These are phyloP conservation scores for Drosophila auraria DNA, from an alignment of 1,140 invertebrate genomes.

Conservation along the genomic window DNA sequence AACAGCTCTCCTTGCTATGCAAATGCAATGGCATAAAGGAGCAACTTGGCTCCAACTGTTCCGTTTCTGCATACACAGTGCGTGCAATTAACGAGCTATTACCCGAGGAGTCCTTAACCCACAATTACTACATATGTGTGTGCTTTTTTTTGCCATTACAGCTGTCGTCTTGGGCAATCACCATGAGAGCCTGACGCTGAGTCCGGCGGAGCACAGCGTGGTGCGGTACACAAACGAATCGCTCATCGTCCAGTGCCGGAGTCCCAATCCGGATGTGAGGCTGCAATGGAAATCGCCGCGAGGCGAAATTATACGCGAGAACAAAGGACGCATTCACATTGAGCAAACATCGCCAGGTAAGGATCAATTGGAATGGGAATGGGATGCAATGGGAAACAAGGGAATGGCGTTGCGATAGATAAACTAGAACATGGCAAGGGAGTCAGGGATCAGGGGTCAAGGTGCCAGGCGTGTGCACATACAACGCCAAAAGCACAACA, in stretches of 20 bases:
- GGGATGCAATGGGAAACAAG: neutral
- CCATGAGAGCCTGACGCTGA: constrained; percentile 70
- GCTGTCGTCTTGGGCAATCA: constrained; percentile 68
- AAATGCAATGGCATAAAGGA: constrained; percentile 29
- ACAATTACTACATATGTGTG: neutral
- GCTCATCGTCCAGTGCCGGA: constrained; percentile 84
- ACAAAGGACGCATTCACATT: constrained; percentile 85
- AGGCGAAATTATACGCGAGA: constrained; percentile 78
- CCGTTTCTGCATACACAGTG: constrained; percentile 38
- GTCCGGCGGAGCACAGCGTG: constrained; percentile 75
- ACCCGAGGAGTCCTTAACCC: constrained; percentile 31
- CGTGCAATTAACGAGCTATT: constrained; percentile 65
- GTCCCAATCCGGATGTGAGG: constrained; percentile 62
- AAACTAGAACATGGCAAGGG: constrained; percentile 1
- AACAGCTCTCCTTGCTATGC: constrained; percentile 34
- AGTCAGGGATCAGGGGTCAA: constrained; percentile 1
- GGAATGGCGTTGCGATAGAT: constrained; percentile 21
- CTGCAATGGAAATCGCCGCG: constrained; percentile 84
- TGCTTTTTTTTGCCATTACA: constrained; percentile 38
- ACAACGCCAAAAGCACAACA: constrained; percentile 57
- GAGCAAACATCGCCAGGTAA: constrained; percentile 72
- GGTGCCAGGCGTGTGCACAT: constrained; percentile 1
- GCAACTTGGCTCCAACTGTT: constrained; percentile 38
- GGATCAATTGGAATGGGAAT: constrained; percentile 10
- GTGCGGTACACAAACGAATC: constrained; percentile 85